phyloP scores from a whole-genome alignment of 1,140 invertebrate genomes.

The Penaeus chinensis region DNA sequence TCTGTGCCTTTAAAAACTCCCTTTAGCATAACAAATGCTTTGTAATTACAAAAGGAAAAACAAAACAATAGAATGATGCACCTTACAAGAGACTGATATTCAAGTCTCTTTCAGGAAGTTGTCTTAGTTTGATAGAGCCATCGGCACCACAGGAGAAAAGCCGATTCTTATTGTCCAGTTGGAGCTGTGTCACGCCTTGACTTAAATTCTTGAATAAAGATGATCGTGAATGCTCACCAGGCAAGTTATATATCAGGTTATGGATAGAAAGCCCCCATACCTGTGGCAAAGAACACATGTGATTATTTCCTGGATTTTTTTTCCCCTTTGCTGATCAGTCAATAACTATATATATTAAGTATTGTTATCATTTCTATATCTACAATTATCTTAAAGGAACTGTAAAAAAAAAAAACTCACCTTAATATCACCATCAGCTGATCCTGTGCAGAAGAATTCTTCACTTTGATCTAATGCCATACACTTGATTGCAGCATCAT shows the following conservation, averaged over 20 bases:
- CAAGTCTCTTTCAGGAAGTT: constrained; percentile 79
- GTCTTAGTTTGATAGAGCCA: constrained; percentile 97
- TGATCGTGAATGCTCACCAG: constrained; percentile 85
- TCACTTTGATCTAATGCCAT: constrained; percentile 93
- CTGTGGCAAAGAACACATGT: constrained; percentile 71
- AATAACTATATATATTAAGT: neutral
- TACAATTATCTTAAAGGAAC: neutral
- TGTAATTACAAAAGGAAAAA: constrained; percentile 8
- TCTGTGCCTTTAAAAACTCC: neutral
- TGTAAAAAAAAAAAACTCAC: constrained; percentile 70
- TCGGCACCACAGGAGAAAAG: constrained; percentile 98
- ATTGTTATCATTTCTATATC: neutral
- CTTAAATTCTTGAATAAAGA: constrained; percentile 97
- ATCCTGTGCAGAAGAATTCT: constrained; percentile 95
- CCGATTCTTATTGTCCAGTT: constrained; percentile 85
- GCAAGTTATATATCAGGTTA: constrained; percentile 86
- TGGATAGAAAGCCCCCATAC: constrained; percentile 92
- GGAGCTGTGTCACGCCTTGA: constrained; percentile 94
- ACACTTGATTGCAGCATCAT: constrained; percentile 94
- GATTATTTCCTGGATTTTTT: neutral
- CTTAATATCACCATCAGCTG: constrained; percentile 99
- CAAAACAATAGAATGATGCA: neutral
- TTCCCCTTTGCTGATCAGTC: too few relatives aligned
- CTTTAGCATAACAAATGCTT: constrained; percentile 13
- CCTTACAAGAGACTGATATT: constrained; percentile 63